A percentile compares a stretch with the other conserved stretches of the same genome.
Conservation (phyloP, 2,113 vertebrate species). For the Muntiacus reevesi region DNA sequence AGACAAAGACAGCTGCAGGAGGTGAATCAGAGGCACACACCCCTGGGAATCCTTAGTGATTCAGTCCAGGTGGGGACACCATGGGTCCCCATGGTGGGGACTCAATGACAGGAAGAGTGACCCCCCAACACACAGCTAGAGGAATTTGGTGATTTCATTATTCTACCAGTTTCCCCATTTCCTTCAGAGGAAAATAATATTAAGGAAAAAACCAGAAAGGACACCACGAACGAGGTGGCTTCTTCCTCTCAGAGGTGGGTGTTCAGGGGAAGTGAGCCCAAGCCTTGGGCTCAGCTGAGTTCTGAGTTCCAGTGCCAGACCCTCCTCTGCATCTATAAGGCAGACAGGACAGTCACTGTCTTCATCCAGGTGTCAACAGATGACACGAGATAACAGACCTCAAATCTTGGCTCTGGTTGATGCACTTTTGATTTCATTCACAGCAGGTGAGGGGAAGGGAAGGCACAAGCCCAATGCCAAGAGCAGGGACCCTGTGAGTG, state of each 20-base stretch:
- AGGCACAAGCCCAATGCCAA: not conserved
- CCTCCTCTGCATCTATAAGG: too few relatives aligned
- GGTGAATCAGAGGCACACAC: not conserved
- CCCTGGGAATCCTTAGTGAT: not conserved
- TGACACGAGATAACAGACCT: not conserved
- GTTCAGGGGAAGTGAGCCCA: accelerated
- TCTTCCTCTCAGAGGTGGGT: not conserved
- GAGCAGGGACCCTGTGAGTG: not conserved
- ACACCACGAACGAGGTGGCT: not conserved
- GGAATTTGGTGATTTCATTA: not conserved
- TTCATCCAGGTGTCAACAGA: not conserved
- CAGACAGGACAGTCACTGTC: accelerated
- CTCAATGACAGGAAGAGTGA: not conserved
- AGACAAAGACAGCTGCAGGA: not conserved
- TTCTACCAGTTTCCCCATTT: not conserved
- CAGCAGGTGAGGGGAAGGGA: not conserved
- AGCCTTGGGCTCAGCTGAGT: not conserved
- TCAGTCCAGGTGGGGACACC: not conserved
- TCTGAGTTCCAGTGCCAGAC: not conserved
- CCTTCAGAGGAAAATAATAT: not conserved
- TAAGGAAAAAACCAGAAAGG: not conserved
- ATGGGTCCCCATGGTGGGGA: not conserved
- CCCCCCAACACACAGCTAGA: not conserved
- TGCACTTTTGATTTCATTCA: not conserved
- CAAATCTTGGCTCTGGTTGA: not conserved